Evolutionary conservation across 2,113 vertebrate species (phyloP).

Genomic region (Antennarius striatus): DNA sequence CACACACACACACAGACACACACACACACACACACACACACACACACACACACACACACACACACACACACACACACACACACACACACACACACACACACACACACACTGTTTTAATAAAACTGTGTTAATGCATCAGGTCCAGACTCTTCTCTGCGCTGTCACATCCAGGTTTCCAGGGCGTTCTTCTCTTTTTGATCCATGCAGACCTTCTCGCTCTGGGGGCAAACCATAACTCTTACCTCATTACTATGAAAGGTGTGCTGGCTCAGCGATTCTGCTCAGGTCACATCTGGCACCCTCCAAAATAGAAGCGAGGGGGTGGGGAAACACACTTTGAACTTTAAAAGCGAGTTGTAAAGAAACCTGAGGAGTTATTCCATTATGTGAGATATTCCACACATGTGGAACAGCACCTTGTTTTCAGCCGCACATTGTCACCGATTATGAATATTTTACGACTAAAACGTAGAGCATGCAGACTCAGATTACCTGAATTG

Average conservation of each 20-base stretch:
- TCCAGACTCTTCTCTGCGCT: slow-evolving; percentile 23
- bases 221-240: slow-evolving; percentile 59
- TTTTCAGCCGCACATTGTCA: not conserved
- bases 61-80: not conserved
- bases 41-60: slow-evolving; percentile 15
- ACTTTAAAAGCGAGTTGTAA: slow-evolving; percentile 62
- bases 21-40: slow-evolving; percentile 1
- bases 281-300: slow-evolving; percentile 74
- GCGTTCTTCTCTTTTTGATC: slow-evolving; percentile 58
- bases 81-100: slow-evolving; percentile 1
- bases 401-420: too few relatives aligned
- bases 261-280: slow-evolving; percentile 52
- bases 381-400: too few relatives aligned
- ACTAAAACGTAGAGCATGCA: slow-evolving; percentile 1
- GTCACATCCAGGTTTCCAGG: slow-evolving; percentile 51
- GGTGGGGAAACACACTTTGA: slow-evolving; percentile 46
- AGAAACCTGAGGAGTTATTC: slow-evolving; percentile 4
- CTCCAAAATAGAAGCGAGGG: slow-evolving; percentile 24
- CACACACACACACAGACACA: not conserved
- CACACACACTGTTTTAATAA: slow-evolving; percentile 59
- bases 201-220: slow-evolving; percentile 47
- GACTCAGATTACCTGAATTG: not conserved
- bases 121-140: slow-evolving; percentile 18
- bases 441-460: not conserved
- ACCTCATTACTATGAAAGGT: slow-evolving; percentile 70